Conservation (phyloP, 2,113 vertebrate species). For the Eolophus roseicapilla region DNA sequence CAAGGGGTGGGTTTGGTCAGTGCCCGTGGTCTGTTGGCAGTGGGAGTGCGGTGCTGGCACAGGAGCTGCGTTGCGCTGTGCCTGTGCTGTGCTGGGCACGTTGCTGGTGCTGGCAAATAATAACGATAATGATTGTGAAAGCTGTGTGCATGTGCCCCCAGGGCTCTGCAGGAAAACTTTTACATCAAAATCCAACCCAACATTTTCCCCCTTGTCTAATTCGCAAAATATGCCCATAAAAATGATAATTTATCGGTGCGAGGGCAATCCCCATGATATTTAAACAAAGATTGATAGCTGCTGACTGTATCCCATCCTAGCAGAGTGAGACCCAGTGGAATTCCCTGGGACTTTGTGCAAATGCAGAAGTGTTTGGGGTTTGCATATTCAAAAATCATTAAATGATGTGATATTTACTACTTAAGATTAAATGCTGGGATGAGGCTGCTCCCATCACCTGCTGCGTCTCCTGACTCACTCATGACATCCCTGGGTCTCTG, state of each 20-base stretch:
- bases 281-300: neutral
- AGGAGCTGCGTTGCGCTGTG: fast-evolving
- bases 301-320: neutral
- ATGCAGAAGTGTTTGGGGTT: neutral
- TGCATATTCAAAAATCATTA: neutral
- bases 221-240: conserved; percentile 31
- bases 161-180: conserved; percentile 15
- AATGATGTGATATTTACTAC: neutral
- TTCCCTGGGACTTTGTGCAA: neutral
- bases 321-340: neutral
- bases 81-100: neutral
- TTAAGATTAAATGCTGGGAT: neutral
- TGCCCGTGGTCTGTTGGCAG: neutral
- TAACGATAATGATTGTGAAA: neutral
- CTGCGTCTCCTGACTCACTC: neutral
- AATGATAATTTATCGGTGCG: neutral
- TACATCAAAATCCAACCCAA: conserved; percentile 14
- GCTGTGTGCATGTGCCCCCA: neutral
- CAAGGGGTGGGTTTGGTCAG: neutral
- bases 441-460: neutral
- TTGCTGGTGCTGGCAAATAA: neutral
- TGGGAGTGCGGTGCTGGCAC: neutral
- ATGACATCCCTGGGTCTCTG: neutral
- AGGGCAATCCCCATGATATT: neutral
- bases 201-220: conserved; percentile 37